phyloP scores from a whole-genome alignment of 2,113 vertebrate genomes.

The Thamnaconus septentrionalis region DNA sequence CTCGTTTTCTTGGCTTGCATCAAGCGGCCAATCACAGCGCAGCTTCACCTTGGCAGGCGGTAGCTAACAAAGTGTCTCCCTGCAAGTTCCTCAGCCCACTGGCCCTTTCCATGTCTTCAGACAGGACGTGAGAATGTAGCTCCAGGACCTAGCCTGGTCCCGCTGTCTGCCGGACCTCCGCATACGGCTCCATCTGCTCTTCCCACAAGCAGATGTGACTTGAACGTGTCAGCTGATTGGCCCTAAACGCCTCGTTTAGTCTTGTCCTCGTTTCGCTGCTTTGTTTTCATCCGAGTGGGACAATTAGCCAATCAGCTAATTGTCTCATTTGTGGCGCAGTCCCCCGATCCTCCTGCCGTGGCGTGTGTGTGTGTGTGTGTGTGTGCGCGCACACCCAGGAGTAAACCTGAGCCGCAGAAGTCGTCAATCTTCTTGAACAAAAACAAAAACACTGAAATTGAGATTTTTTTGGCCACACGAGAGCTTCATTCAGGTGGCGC shows the following conservation, averaged over 20 bases:
- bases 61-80: no score
- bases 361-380: constrained; percentile 5
- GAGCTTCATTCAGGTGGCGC: no score
- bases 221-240: constrained; percentile 46
- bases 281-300: constrained; percentile 31
- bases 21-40: no score
- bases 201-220: constrained; percentile 47
- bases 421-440: no score
- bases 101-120: no score
- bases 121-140: no score
- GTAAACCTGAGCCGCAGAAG: neutral
- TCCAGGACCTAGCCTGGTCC: no score
- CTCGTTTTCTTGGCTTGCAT: no score
- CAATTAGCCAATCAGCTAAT: constrained; percentile 36
- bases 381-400: constrained; percentile 7
- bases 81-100: no score
- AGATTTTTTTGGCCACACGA: neutral
- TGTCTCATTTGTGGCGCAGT: constrained; percentile 26
- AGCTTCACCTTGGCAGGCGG: no score
- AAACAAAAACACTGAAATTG: no score
- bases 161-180: constrained; percentile 26
- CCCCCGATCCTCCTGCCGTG: neutral
- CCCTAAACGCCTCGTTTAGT: constrained; percentile 57
- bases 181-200: constrained; percentile 61
- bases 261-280: neutral